Conservation (phyloP, 2,888 invertebrate genomes). For the Didymodactylos carnosus region DNA sequence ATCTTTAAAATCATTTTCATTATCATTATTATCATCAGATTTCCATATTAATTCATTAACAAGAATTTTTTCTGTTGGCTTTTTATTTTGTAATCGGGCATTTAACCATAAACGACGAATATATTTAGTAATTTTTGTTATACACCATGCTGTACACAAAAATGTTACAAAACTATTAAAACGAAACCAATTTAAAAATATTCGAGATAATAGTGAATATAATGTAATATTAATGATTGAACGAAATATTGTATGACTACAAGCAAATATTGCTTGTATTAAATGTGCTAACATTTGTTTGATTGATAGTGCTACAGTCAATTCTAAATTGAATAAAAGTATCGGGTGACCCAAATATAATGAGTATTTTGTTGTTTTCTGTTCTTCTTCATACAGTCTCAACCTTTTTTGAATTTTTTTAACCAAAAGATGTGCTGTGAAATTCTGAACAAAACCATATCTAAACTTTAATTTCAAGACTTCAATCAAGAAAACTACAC, state of each 20-base stretch:
- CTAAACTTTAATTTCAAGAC: too few relatives aligned
- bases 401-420: too few relatives aligned
- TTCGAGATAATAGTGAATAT: background rate
- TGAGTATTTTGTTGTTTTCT: too few relatives aligned
- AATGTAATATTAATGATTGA: background rate
- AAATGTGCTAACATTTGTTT: background rate
- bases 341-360: too few relatives aligned
- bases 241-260: background rate
- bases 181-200: background rate
- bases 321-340: too few relatives aligned
- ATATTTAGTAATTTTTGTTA: background rate
- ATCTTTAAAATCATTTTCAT: too few relatives aligned
- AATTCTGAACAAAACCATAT: too few relatives aligned
- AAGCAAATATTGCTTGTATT: background rate
- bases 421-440: too few relatives aligned
- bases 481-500: too few relatives aligned
- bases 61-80: background rate
- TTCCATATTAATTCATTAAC: background rate
- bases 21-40: too few relatives aligned
- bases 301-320: too few relatives aligned
- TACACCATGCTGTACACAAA: background rate
- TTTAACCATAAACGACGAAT: background rate
- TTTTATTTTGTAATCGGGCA: background rate
- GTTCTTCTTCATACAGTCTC: too few relatives aligned
- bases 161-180: background rate